Evolutionary conservation across 2,888 invertebrate species (phyloP), one percentile per base, ranked within the genome.

Genomic region (Mesodorylaimus sp.): DNA sequence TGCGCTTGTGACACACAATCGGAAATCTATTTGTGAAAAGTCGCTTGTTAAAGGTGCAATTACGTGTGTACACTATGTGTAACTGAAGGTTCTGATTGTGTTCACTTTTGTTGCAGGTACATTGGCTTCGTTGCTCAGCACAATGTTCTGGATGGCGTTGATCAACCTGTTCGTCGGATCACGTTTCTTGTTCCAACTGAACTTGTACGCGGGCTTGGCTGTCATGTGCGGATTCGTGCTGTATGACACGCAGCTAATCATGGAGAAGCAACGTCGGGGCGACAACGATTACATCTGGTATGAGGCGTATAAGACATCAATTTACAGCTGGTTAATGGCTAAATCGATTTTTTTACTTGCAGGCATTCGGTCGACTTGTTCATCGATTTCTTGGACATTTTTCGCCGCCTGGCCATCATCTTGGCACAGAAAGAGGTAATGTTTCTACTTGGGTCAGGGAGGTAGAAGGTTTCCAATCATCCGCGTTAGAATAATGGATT

Each of bases 191-290:
- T 50, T 50, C 26, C 68, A 89, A 79, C 70, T 77, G 53, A 82
- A 88, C 63, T 72, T 91, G 48, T 91, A 93, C 68, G 68, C 85
- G 57, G 91, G 91, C 54, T 75, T 95, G 48, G 74, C 80, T 58
- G 74, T 88, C 42, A 87, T 93, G 83, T 89, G 88, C 65, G 88
- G 81, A 51, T 95, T 93, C 70, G 80, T 97, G 16, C 75, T 95
- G 55, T 95, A 84, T 64, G 95, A 95, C 70, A 97, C 95, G n/a
- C 93, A 93, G 72, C 73, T 85, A 57, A 91, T 93, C 58, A 80
- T 93, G 61, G 89, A 89, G 70, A 91, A 91, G 68, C 78, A 80
- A 58, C 78, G 85, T 55, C 75, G 77, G 70, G 91, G 93, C 53
- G 88, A 78, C 74, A 83, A 81, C 67, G 93, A 95, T 72, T 91